phyloP scores from a whole-genome alignment of 2,888 invertebrate species.

The Amblyteles armatorius region DNA sequence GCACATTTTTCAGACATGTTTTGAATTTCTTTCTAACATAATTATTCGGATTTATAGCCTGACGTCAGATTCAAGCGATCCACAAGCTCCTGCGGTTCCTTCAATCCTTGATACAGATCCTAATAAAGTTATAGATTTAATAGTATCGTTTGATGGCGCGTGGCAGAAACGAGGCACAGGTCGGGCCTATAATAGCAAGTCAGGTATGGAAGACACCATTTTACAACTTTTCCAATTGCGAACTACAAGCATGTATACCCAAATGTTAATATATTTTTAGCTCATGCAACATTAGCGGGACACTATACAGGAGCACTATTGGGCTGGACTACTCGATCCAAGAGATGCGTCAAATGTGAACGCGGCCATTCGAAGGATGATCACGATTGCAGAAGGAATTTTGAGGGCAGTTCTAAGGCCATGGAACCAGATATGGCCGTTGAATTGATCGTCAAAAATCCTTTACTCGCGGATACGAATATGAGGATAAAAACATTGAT shows the following conservation, averaged over 20 bases:
- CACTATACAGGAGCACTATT: background rate
- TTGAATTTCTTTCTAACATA: background rate
- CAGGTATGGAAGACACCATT: background rate
- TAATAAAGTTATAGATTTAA: conserved; percentile 7
- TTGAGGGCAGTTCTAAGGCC: conserved; percentile 66
- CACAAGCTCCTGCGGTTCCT: conserved; percentile 15
- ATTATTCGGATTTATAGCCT: conserved; percentile 18
- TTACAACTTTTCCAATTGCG: background rate
- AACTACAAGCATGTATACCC: background rate
- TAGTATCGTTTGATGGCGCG: conserved; percentile 48
- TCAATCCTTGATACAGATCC: conserved; percentile 21
- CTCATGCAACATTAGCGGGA: conserved; percentile 19
- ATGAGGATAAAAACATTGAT: conserved; percentile 55
- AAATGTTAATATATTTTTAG: background rate
- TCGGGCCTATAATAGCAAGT: too few relatives aligned
- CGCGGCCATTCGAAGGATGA: conserved; percentile 39
- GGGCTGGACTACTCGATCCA: conserved; percentile 15
- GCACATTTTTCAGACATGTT: background rate
- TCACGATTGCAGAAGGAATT: conserved; percentile 69
- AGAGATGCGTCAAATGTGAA: conserved; percentile 42
- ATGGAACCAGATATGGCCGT: conserved; percentile 71
- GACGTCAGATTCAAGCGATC: conserved; percentile 10
- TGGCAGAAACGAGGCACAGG: conserved; percentile 57
- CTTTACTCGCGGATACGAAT: conserved; percentile 52
- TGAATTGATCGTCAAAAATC: conserved; percentile 61